These are phyloP conservation scores for Cyclina sinensis DNA, from an alignment of 1,140 invertebrate genomes.

Conservation along the genomic window DNA sequence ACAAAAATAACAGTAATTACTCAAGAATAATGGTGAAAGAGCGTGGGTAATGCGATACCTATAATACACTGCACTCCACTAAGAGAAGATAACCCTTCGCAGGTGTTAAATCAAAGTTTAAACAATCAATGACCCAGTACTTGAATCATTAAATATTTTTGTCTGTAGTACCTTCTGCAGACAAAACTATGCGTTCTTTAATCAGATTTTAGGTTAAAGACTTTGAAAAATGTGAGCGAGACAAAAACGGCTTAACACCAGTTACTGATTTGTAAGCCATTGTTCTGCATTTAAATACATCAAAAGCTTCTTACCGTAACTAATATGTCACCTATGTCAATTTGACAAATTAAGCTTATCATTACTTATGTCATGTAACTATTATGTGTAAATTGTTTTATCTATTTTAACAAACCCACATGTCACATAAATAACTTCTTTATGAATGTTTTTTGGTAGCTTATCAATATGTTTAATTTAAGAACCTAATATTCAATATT, in stretches of 20 bases:
- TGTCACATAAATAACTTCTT: too few species aligned
- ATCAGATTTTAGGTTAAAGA: not conserved
- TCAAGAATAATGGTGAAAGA: not conserved
- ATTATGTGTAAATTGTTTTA: too few species aligned
- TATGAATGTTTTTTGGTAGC: too few species aligned
- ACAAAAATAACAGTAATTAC: not conserved
- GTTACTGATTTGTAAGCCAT: not conserved
- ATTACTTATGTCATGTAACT: not conserved
- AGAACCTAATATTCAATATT: too few species aligned
- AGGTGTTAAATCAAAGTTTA: conserved; percentile 30
- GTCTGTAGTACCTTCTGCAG: not conserved
- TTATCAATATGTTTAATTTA: too few species aligned
- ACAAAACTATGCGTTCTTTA: conserved; percentile 7
- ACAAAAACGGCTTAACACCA: not conserved
- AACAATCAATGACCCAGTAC: not conserved
- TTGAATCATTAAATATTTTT: conserved; percentile 6
- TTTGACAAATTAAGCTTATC: conserved; percentile 21
- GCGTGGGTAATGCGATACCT: not conserved
- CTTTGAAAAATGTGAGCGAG: not conserved
- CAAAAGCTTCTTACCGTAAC: not conserved
- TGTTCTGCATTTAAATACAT: not conserved
- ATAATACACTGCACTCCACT: not conserved
- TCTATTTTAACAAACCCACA: too few species aligned
- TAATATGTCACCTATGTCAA: conserved; percentile 16
- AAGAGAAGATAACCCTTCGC: not conserved